Evolutionary conservation across 2,113 vertebrate genomes (phyloP).

Genomic region (Catharus fuscescens): DNA sequence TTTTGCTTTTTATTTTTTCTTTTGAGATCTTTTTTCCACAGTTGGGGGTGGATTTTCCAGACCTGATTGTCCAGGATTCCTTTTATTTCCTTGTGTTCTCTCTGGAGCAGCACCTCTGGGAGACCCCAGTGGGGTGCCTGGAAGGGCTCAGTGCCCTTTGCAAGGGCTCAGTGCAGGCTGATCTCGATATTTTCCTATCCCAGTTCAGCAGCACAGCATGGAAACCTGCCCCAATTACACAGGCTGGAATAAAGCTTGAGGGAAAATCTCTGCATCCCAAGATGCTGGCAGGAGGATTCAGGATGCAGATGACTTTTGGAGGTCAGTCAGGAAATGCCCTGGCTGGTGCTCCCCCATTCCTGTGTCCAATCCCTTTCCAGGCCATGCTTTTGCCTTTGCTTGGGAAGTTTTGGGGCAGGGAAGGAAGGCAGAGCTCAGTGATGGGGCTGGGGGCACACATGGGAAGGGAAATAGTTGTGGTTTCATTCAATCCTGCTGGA

Average conservation of each 20-base stretch:
- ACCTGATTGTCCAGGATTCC: neutral
- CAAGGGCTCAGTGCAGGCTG: neutral
- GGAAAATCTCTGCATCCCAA: neutral
- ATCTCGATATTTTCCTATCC: neutral
- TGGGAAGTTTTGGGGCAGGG: neutral
- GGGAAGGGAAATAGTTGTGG: neutral
- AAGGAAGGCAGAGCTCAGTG: neutral
- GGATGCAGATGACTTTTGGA: neutral
- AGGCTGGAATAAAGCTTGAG: neutral
- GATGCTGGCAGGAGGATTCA: neutral
- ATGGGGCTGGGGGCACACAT: neutral
- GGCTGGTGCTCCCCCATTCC: neutral
- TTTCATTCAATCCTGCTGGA: neutral
- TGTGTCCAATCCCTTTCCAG: neutral
- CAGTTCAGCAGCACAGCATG: neutral
- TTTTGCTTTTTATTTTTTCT: neutral
- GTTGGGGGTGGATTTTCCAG: neutral
- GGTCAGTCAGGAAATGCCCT: neutral
- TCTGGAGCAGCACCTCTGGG: neutral
- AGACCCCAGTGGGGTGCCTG: neutral
- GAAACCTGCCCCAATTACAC: slow-evolving; percentile 30
- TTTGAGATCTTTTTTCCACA: neutral
- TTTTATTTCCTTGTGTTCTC: neutral
- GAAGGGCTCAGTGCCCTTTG: neutral
- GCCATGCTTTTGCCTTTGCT: neutral